phyloP scores from a whole-genome alignment of 2,888 invertebrate genomes.

The Sesamia inferens region DNA sequence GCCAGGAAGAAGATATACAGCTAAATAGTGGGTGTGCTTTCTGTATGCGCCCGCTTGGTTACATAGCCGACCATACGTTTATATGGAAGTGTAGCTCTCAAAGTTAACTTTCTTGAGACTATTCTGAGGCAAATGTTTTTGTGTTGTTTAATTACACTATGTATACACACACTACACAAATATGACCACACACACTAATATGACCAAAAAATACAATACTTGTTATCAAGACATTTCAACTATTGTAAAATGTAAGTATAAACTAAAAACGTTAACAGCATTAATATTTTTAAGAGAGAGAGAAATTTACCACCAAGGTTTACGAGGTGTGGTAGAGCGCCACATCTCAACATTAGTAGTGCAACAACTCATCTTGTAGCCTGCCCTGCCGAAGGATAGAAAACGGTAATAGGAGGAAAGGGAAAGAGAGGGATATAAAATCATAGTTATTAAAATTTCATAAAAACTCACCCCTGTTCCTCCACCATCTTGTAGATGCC shows the following conservation, averaged over 20 bases:
- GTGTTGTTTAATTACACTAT: not conserved
- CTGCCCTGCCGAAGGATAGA: constrained; percentile 71
- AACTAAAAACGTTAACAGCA: constrained; percentile 1
- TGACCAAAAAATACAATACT: not conserved
- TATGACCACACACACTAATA: constrained; percentile 10
- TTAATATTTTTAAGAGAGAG: not conserved
- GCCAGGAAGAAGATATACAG: not conserved
- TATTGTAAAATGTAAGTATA: not conserved
- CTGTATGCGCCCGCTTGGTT: not conserved
- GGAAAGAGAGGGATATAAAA: constrained; percentile 21
- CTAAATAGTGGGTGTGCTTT: not conserved
- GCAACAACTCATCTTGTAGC: constrained; percentile 80
- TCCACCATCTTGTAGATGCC: constrained; percentile 81
- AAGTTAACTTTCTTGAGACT: not conserved
- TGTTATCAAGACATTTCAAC: not conserved
- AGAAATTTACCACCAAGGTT: constrained; percentile 83
- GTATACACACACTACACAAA: constrained; percentile 4
- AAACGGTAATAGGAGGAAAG: constrained; percentile 37
- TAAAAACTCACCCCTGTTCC: constrained; percentile 77
- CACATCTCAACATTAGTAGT: constrained; percentile 81
- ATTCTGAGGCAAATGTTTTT: not conserved
- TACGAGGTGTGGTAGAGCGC: constrained; percentile 72
- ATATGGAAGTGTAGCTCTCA: not conserved
- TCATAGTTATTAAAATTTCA: not conserved
- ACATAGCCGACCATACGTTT: not conserved